phyloP scores from a whole-genome alignment of 2,113 vertebrate species.

The Hiodon tergisus region DNA sequence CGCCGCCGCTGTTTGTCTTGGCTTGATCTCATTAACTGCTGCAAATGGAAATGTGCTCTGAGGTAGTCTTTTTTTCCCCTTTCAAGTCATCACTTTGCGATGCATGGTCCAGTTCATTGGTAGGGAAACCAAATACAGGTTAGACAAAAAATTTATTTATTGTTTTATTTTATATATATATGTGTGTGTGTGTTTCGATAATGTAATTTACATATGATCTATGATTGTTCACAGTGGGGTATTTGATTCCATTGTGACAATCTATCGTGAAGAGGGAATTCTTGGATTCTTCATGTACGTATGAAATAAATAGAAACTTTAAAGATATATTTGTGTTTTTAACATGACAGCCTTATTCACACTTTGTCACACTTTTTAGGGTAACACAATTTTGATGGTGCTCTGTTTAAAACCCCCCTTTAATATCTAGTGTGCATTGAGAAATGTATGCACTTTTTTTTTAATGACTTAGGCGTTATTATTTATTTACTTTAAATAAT shows the following conservation, averaged over 20 bases:
- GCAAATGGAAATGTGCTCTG: not conserved
- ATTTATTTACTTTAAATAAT: too few species aligned
- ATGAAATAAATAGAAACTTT: not conserved
- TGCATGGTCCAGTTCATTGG: slow-evolving; percentile 98
- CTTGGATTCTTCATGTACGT: slow-evolving; percentile 95
- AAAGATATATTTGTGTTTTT: too few species aligned
- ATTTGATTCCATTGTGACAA: slow-evolving; percentile 78
- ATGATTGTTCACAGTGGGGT: slow-evolving; percentile 65
- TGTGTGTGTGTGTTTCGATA: too few species aligned
- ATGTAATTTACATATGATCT: too few species aligned
- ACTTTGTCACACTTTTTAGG: too few species aligned
- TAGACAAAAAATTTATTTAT: slow-evolving; percentile 38
- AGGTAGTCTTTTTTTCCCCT: slow-evolving; percentile 25
- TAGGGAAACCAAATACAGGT: slow-evolving; percentile 94
- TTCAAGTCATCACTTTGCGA: slow-evolving; percentile 86
- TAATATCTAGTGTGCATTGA: too few species aligned
- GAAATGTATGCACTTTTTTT: too few species aligned
- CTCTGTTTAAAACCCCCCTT: too few species aligned
- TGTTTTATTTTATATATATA: too few species aligned
- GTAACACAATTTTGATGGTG: too few species aligned
- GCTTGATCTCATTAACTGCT: not conserved
- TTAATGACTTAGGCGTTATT: too few species aligned
- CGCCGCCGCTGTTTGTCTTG: not conserved
- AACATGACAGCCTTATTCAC: too few species aligned
- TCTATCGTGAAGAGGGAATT: slow-evolving; percentile 92